Percentiles rank a stretch among this genome's conserved stretches.
These are phyloP conservation scores for Drosophila aff. DNA, from an alignment of 1,140 invertebrate genomes.

Conservation along the genomic window DNA sequence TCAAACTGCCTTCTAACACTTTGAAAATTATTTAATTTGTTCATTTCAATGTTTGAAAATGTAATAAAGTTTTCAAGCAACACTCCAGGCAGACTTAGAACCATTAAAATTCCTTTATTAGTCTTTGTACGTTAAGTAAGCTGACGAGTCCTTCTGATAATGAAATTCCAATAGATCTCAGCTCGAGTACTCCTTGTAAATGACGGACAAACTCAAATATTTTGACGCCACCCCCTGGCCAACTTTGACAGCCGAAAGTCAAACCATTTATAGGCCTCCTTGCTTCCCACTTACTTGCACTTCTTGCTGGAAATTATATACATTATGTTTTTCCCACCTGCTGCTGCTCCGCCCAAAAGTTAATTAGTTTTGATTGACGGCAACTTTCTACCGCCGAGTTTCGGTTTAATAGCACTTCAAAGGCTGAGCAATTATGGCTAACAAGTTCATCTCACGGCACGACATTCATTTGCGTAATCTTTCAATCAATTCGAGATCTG, in stretches of 20 bases:
- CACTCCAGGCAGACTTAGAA: neutral
- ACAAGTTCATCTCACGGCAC: constrained; percentile 45
- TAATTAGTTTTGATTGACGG: constrained; percentile 45
- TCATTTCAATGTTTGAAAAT: neutral
- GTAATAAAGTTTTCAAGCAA: neutral
- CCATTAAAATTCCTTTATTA: neutral
- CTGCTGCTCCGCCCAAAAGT: neutral
- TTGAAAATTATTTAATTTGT: neutral
- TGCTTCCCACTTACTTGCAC: neutral
- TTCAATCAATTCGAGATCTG: constrained; percentile 53
- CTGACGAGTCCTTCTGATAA: neutral
- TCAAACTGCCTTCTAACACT: neutral
- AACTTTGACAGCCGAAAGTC: constrained; percentile 26
- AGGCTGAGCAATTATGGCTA: constrained; percentile 37
- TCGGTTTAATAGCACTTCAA: constrained; percentile 26
- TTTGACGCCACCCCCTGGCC: neutral
- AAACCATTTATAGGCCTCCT: constrained; percentile 15
- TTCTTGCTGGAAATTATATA: neutral
- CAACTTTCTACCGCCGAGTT: constrained; percentile 29
- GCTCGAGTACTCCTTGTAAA: constrained; percentile 2
- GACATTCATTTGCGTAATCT: constrained; percentile 72
- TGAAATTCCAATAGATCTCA: constrained; percentile 1
- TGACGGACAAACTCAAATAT: constrained; percentile 11
- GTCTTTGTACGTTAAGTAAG: neutral
- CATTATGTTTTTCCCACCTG: neutral